phyloP scores from a whole-genome alignment of 2,113 vertebrate genomes.

The Calidris pygmaea region DNA sequence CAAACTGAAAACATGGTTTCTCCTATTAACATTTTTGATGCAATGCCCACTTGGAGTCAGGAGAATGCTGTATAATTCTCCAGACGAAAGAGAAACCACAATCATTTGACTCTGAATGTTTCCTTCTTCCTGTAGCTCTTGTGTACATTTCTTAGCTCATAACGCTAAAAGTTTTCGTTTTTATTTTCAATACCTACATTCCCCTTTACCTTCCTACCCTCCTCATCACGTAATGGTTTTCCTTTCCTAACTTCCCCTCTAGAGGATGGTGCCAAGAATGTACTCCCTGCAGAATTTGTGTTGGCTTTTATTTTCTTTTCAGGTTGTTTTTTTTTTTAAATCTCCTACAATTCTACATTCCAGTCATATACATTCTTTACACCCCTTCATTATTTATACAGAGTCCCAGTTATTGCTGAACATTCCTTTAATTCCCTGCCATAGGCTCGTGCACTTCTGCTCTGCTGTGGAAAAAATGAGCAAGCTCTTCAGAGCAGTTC shows the following conservation, averaged over 20 bases:
- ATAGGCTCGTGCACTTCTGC: background rate
- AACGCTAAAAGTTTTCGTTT: background rate
- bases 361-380: constrained; percentile 4
- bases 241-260: background rate
- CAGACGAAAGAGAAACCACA: background rate
- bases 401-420: background rate
- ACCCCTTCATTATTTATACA: background rate
- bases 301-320: background rate
- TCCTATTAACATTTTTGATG: constrained; percentile 42
- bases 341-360: background rate
- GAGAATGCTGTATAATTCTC: constrained; percentile 14
- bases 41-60: constrained; percentile 1
- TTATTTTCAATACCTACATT: constrained; percentile 8
- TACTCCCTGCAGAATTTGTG: background rate
- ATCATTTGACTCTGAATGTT: constrained; percentile 9
- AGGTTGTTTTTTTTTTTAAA: background rate
- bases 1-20: background rate
- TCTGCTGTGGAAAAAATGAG: background rate
- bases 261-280: background rate
- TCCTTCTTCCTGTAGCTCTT: constrained; percentile 2
- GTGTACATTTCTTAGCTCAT: constrained; percentile 2
- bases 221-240: background rate
- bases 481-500: background rate
- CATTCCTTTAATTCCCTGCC: background rate
- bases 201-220: background rate